These are phyloP conservation scores for Chrysogorgia sp. DNA, from an alignment of 92 coral and sea anemone genomes.

Conservation along the genomic window DNA sequence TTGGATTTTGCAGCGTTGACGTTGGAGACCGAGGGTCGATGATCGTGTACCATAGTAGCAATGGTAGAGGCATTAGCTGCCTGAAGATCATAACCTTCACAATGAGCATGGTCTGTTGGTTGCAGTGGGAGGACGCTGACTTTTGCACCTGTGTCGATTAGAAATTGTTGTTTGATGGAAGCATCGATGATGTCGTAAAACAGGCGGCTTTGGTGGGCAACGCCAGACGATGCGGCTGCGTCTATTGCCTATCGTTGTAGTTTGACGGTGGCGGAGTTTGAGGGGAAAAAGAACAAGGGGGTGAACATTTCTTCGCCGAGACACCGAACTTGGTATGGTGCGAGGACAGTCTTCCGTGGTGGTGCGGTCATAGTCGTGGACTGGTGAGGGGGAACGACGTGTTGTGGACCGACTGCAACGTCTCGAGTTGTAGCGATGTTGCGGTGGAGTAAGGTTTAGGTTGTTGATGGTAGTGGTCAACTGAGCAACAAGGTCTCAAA, in stretches of 20 bases:
- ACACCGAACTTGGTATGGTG: no score
- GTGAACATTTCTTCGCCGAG: not conserved
- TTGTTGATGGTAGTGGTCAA: not conserved
- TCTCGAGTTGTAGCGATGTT: not conserved
- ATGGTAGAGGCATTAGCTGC: conserved; percentile 8
- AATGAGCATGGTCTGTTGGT: not conserved
- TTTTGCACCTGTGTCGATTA: no score
- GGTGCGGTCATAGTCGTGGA: not conserved
- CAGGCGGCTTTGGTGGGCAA: no score
- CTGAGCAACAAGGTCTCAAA: not conserved
- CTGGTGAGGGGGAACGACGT: not conserved
- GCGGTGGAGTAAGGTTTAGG: not conserved
- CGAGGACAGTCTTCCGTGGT: no score
- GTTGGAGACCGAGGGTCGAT: not conserved
- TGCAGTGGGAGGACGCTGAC: no score
- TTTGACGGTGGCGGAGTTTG: no score
- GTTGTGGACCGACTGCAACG: not conserved
- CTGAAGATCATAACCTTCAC: not conserved
- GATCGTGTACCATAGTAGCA: not conserved
- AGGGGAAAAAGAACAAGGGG: conserved; percentile 21
- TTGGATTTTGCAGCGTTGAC: no score
- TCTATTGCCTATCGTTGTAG: not conserved
- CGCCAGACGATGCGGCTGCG: conserved; percentile 11
- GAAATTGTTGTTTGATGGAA: no score
- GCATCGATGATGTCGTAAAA: no score